phyloP scores from a whole-genome alignment of 1,140 invertebrate genomes.

The Leptestheria dahalacensis region DNA sequence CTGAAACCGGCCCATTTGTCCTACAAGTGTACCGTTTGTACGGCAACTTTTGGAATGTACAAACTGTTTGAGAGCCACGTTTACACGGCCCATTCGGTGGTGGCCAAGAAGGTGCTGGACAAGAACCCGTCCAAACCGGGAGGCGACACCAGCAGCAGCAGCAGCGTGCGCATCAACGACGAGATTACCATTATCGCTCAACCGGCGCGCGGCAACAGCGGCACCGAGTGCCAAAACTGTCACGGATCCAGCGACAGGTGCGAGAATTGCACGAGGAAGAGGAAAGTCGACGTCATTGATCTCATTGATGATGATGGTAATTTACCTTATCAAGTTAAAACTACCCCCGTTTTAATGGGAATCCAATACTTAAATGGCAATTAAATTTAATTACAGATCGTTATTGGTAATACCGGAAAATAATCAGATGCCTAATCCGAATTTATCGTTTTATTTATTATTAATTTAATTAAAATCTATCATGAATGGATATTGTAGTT shows the following conservation, averaged over 20 bases:
- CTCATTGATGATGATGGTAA: no score
- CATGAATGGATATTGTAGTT: no score
- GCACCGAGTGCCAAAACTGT: conserved; percentile 12
- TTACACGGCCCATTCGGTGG: conserved; percentile 76
- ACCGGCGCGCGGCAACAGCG: conserved; percentile 33
- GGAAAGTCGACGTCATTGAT: conserved; percentile 2
- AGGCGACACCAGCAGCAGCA: conserved; percentile 1
- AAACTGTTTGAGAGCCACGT: conserved; percentile 89
- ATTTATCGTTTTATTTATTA: no score
- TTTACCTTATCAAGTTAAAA: no score
- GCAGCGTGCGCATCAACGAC: conserved; percentile 58
- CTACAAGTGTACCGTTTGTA: conserved; percentile 88
- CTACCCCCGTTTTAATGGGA: no score
- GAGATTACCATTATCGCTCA: conserved; percentile 85
- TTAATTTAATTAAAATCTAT: no score
- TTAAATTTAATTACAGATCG: no score
- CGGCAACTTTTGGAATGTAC: conserved; percentile 86
- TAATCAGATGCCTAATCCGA: no score
- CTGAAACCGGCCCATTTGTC: conserved; percentile 80
- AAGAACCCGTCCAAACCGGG: conserved; percentile 38
- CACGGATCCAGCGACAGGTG: no score
- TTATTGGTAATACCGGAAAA: no score
- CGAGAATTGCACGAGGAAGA: not conserved
- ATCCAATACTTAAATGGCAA: no score
- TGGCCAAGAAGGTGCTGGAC: conserved; percentile 60